Percentiles rank a stretch among this genome's conserved stretches.
These are phyloP conservation scores for Nephila pilipes DNA, from an alignment of 1,140 invertebrate species.

Conservation along the genomic window DNA sequence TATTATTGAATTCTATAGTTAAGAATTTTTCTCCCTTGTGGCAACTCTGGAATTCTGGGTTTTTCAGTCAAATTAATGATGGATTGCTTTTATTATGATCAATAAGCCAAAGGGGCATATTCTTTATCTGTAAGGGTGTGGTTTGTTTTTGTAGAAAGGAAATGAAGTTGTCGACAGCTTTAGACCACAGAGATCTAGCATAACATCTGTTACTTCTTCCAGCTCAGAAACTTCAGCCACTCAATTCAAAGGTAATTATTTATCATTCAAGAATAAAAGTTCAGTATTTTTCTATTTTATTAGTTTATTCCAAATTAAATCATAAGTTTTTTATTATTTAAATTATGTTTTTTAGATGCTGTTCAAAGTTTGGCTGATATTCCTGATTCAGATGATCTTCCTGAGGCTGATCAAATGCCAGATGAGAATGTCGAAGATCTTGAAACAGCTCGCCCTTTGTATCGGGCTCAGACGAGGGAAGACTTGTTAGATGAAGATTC, in stretches of 20 bases:
- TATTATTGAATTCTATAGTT: no score
- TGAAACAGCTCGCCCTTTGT: conserved; percentile 26
- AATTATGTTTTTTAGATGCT: conserved; percentile 57
- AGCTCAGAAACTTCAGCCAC: conserved; percentile 74
- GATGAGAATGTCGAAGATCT: conserved; percentile 47
- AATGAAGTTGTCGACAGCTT: conserved; percentile 75
- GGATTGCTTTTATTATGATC: neutral
- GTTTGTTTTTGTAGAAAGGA: conserved; percentile 74
- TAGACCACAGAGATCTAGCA: conserved; percentile 77
- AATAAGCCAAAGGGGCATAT: neutral
- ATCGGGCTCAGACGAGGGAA: conserved; percentile 64
- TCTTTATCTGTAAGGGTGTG: neutral
- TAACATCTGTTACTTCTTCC: conserved; percentile 71
- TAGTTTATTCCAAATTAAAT: no score
- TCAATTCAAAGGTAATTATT: conserved; percentile 75
- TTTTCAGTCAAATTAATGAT: neutral
- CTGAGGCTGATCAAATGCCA: conserved; percentile 55
- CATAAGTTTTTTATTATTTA: no score
- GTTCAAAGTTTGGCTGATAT: conserved; percentile 74
- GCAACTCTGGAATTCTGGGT: neutral
- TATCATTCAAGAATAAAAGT: neutral
- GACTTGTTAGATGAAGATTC: conserved; percentile 74
- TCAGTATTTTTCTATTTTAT: no score
- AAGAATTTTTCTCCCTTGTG: neutral
- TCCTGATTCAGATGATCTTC: conserved; percentile 75